phyloP scores from a whole-genome alignment of 2,113 vertebrate species.

The Macheiramphus alcinus region DNA sequence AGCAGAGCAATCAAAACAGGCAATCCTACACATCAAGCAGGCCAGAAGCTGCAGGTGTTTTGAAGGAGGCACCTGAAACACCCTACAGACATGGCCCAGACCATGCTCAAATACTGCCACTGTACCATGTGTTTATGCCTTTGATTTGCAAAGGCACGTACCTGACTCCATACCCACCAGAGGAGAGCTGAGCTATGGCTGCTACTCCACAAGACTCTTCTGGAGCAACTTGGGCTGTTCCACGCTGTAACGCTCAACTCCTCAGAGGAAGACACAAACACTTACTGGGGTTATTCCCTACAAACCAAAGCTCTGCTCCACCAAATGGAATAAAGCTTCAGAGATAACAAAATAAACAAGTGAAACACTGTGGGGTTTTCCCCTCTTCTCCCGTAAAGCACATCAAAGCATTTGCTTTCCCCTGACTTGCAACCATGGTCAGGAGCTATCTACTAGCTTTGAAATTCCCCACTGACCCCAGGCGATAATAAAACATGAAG shows the following conservation, averaged over 20 bases:
- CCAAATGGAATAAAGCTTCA: background rate
- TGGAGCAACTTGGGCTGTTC: background rate
- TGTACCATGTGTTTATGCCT: background rate
- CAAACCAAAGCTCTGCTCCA: background rate
- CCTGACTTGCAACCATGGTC: background rate
- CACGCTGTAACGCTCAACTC: background rate
- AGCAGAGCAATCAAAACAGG: background rate
- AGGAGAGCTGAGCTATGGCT: background rate
- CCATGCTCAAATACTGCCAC: background rate
- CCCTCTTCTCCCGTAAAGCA: background rate
- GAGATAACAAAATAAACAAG: background rate
- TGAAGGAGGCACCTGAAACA: background rate
- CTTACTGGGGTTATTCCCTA: background rate
- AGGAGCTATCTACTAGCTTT: background rate
- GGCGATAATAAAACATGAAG: background rate
- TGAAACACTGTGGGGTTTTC: background rate
- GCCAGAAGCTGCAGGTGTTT: background rate
- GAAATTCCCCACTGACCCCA: conserved; percentile 12
- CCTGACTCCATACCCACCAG: background rate
- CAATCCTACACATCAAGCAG: background rate
- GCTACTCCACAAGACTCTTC: background rate
- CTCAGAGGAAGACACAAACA: background rate
- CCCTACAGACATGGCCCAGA: background rate
- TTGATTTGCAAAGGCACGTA: background rate
- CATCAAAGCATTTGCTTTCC: conserved; percentile 6